Conservation (phyloP, 1,140 invertebrate genomes). For the Tyrophagus putrescentiae region DNA sequence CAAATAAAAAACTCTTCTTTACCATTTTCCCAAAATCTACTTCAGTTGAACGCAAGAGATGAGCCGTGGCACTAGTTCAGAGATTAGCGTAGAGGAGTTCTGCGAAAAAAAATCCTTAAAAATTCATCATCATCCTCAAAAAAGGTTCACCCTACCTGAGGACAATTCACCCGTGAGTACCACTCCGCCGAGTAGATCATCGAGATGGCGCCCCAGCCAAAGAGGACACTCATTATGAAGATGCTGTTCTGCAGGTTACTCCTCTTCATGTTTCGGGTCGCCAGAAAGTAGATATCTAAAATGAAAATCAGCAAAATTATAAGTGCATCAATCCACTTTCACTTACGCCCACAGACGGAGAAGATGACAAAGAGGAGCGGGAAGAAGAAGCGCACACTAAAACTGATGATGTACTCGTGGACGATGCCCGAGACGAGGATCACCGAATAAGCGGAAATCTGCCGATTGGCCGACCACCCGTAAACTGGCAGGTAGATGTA, state of each 20-base stretch:
- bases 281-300: slow-evolving; percentile 41
- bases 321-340: too few species aligned
- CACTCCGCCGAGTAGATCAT: slow-evolving; percentile 68
- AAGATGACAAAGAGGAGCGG: slow-evolving; percentile 38
- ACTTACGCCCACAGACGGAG: slow-evolving; percentile 36
- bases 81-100: too few species aligned
- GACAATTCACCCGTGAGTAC: slow-evolving; percentile 64
- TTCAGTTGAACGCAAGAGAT: too few species aligned
- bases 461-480: neutral
- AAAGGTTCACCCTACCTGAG: too few species aligned
- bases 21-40: too few species aligned
- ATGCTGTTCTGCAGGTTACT: slow-evolving; percentile 52
- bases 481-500: slow-evolving; percentile 57
- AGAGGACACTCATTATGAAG: slow-evolving; percentile 59
- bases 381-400: slow-evolving; percentile 38
- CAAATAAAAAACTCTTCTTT: too few species aligned
- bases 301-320: slow-evolving; percentile 28
- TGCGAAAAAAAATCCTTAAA: too few species aligned
- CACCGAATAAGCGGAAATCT: slow-evolving; percentile 31
- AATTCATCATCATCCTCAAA: too few species aligned
- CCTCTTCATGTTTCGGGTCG: slow-evolving; percentile 33
- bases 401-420: slow-evolving; percentile 38
- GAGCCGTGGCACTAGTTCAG: too few species aligned
- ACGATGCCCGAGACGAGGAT: slow-evolving; percentile 37
- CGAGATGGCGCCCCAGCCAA: slow-evolving; percentile 57